phyloP scores from a whole-genome alignment of 2,888 invertebrate genomes.

The Nemoura dubitans region DNA sequence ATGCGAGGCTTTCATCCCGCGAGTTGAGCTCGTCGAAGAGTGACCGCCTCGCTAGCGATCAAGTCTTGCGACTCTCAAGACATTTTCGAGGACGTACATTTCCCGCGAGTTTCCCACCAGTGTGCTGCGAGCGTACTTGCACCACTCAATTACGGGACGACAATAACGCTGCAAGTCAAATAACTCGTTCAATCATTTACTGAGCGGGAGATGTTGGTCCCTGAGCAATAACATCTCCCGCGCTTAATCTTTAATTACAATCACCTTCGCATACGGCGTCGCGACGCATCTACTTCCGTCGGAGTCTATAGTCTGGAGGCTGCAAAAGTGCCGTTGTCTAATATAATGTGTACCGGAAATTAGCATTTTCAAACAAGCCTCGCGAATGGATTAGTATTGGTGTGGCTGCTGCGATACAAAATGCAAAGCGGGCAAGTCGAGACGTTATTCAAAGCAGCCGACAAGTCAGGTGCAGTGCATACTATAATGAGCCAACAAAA shows the following conservation, averaged over 20 bases:
- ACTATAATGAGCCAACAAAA: background rate
- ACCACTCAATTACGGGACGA: background rate
- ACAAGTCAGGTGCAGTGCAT: background rate
- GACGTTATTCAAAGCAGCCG: background rate
- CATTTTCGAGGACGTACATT: background rate
- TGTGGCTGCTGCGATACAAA: background rate
- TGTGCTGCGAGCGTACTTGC: background rate
- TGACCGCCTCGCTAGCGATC: background rate
- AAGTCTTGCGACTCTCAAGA: too few species aligned
- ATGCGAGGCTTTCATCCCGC: background rate
- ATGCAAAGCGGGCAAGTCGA: background rate
- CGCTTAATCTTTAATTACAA: slow-evolving; percentile 29
- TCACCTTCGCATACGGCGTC: background rate
- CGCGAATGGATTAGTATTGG: background rate
- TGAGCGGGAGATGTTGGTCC: background rate
- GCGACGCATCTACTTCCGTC: background rate
- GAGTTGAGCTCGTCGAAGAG: background rate
- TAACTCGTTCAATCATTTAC: slow-evolving; percentile 37
- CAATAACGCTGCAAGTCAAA: slow-evolving; percentile 12
- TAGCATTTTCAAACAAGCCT: background rate
- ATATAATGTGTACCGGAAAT: background rate
- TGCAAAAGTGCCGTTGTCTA: background rate
- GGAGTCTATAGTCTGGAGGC: background rate
- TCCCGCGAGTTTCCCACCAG: background rate
- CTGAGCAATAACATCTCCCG: slow-evolving; percentile 24